Evolutionary conservation across 1,140 invertebrate genomes (phyloP), one percentile per base, ranked within the genome.

Genomic region (Philaenus spumarius): DNA sequence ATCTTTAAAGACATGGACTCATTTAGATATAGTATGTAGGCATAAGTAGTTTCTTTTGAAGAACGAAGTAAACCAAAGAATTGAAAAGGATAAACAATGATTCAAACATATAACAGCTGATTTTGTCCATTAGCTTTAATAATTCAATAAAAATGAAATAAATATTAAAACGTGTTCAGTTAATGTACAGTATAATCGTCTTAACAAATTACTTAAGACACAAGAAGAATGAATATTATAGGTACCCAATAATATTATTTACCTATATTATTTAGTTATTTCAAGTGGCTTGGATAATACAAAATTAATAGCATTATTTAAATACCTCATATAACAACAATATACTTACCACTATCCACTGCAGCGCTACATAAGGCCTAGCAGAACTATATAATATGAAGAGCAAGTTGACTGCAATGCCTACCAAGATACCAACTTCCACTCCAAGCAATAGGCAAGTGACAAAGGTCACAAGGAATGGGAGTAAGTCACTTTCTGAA

Each of bases 351-450:
- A 48, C 63, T 11, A 64, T 35, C 63, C 63, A 64, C 39, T 76
- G 71, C 22, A 80, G 71, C 30, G 68, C 45, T 19, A 86, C 68
- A 17, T 74, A 73, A 1, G 86, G 86, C 61, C 83, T 72, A 0
- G 86, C 83, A 50, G 80, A 76, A 26, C 79, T 75, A 68, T 87
- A 86, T 20, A 90, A 70, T 37, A 89, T 68, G 57, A 87, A 77
- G 2, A 84, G 60, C 14, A 89, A 64, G 67, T 86, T 86, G 15
- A 82, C 70, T 4, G 68, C 74, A 52, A 87, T 82, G 3, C 87
- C 87, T 58, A 82, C 75, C 2, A 87, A 66, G 67, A 90, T 87
- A 14, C 87, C 87, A 69, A 82, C 85, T 71, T 89, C 83, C n/a
- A 87, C 68, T 58, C 83, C 82, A 19, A 81, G 66, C 20, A 78